These are phyloP conservation scores for Vimba vimba DNA, from an alignment of 2,113 vertebrate species.

Conservation along the genomic window DNA sequence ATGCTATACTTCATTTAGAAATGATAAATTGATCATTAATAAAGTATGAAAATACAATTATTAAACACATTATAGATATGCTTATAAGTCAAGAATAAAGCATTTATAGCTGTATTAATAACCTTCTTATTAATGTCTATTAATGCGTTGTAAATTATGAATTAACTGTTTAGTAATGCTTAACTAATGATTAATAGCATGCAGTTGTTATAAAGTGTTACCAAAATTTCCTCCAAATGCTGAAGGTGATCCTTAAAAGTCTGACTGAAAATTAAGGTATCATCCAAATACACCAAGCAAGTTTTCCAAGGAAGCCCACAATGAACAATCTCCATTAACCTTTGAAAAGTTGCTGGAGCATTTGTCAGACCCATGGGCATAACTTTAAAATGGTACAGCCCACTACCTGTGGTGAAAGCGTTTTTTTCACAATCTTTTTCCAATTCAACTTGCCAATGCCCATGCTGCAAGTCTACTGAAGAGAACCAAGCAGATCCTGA, in stretches of 20 bases:
- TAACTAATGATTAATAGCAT: no score
- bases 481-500: slow-evolving; percentile 48
- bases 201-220: no score
- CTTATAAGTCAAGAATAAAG: no score
- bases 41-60: no score
- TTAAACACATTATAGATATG: no score
- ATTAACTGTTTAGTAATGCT: no score
- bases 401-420: slow-evolving; percentile 45
- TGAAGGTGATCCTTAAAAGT: slow-evolving; percentile 7
- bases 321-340: slow-evolving; percentile 52
- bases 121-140: no score
- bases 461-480: slow-evolving; percentile 32
- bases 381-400: slow-evolving; percentile 8
- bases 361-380: background rate
- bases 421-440: slow-evolving; percentile 46
- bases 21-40: no score
- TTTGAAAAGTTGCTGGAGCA: slow-evolving; percentile 40
- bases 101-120: no score
- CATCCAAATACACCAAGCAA: slow-evolving; percentile 43
- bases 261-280: slow-evolving; percentile 7
- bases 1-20: no score
- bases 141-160: no score
- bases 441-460: slow-evolving; percentile 35
- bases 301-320: slow-evolving; percentile 39
- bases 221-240: slow-evolving; percentile 17